Evolutionary conservation across 2,888 invertebrate species (phyloP), one percentile per base, ranked within the genome.

Genomic region (Stenoptilia bipunctidactyla): DNA sequence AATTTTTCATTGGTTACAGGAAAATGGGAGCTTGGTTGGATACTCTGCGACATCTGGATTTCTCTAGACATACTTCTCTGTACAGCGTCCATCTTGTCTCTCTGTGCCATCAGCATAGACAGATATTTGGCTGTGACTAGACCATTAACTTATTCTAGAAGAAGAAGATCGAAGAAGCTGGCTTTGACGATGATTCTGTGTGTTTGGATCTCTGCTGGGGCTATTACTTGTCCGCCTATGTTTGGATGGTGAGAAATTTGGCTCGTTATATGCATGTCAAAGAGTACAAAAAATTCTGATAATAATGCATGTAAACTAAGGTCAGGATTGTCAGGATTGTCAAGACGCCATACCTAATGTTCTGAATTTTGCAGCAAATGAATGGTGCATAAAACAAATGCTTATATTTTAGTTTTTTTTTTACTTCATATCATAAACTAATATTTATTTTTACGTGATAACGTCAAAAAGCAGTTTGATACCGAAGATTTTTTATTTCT

Each of bases 141-240:
- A 58, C 97, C 98, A 0, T 79, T 98, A 49, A 92, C 93, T 44
- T 98, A 98, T 75, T 95, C 96, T 34, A 89, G 93, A 52, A 88
- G 94, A 57, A 86, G 96, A 55, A 89, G 97, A 41, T 93, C 93
- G 1, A 93, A 93, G 75, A 87, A 93, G 45, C 74, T 94, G 43
- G 96, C 95, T 0, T 87, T 93, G 39, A 84, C 92, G 10, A 94
- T 97, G 91, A 94, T 97, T 47, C 86, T 93, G 37, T 89, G 91
- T 36, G 97, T 97, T 0, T 98, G 97, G 98, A 85, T 93, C 4
- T 85, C 93, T 15, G 95, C 97, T 2, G 90, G 94, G 35, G 86
- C 95, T 27, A 97, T 98, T 45, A 97, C 97, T 12, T 94, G 96
- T 53, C 97, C 97, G 1, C 96, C 97, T 2, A 91, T 98, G 79